Evolutionary conservation across 1,140 invertebrate species (phyloP).

Genomic region (Polypedilum vanderplanki): DNA sequence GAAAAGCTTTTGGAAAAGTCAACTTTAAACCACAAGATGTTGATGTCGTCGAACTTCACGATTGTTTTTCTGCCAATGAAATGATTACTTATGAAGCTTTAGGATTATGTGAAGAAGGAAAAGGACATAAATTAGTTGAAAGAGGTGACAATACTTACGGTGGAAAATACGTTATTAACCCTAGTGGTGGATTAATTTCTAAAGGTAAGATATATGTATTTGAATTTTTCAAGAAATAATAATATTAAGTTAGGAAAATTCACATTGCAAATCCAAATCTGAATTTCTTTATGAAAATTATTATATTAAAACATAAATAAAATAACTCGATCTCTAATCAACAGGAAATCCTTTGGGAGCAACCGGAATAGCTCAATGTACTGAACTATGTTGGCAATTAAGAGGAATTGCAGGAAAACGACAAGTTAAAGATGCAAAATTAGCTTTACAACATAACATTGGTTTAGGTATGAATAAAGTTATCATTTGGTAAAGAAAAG

Average conservation of each 20-base stretch:
- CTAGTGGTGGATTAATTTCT: slow-evolving; percentile 94
- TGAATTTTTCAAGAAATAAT: too few species aligned
- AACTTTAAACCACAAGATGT: slow-evolving; percentile 71
- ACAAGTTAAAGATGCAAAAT: slow-evolving; percentile 77
- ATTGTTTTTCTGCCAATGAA: slow-evolving; percentile 98
- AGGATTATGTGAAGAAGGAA: slow-evolving; percentile 84
- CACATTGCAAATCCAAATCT: too few species aligned
- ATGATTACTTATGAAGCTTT: slow-evolving; percentile 96
- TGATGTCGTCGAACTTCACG: slow-evolving; percentile 96
- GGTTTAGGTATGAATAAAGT: slow-evolving; percentile 61
- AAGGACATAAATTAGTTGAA: slow-evolving; percentile 87
- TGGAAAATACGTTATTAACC: slow-evolving; percentile 94
- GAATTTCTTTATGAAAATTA: too few species aligned
- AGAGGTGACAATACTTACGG: slow-evolving; percentile 92
- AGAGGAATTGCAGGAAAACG: slow-evolving; percentile 80
- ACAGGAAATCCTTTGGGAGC: slow-evolving; percentile 94
- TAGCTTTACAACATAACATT: slow-evolving; percentile 94
- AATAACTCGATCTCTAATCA: too few species aligned
- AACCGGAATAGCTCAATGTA: slow-evolving; percentile 92
- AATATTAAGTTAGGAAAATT: too few species aligned
- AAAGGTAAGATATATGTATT: too few species aligned
- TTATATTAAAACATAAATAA: too few species aligned
- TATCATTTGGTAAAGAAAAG: too few species aligned
- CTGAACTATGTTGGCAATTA: slow-evolving; percentile 91
- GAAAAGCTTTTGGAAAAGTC: slow-evolving; percentile 70